phyloP scores from a whole-genome alignment of 2,888 invertebrate species.

The Erebia aethiops region DNA sequence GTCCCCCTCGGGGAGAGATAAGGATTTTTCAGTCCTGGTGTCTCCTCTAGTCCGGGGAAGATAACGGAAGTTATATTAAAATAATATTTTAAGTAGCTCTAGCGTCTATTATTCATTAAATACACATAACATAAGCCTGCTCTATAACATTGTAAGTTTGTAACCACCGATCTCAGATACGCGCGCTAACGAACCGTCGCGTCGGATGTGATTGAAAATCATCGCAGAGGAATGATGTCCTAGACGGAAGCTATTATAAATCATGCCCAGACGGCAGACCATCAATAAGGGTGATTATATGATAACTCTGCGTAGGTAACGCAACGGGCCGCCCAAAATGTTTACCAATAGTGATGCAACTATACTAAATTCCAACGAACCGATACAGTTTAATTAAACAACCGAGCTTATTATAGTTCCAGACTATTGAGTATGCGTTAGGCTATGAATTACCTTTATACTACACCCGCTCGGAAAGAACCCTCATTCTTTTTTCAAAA shows the following conservation, averaged over 20 bases:
- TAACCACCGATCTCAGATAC: constrained; percentile 63
- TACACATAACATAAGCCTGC: constrained; percentile 46
- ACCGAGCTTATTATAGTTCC: not conserved
- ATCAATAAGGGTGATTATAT: constrained; percentile 80
- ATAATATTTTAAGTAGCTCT: too few relatives aligned
- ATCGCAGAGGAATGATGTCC: constrained; percentile 79
- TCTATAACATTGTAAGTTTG: constrained; percentile 49
- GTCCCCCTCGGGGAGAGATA: too few relatives aligned
- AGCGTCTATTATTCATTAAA: not conserved
- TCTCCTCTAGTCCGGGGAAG: too few relatives aligned
- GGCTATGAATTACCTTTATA: too few relatives aligned
- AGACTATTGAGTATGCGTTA: not conserved
- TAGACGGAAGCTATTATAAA: constrained; percentile 81
- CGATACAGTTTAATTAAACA: not conserved
- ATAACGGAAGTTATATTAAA: too few relatives aligned
- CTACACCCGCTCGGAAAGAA: too few relatives aligned
- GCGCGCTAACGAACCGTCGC: constrained; percentile 80
- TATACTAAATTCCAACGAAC: not conserved
- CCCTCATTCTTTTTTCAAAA: too few relatives aligned
- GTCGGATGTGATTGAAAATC: constrained; percentile 82
- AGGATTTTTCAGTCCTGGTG: too few relatives aligned
- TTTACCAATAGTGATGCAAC: constrained; percentile 20
- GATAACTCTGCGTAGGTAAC: constrained; percentile 70
- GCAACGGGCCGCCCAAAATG: constrained; percentile 20
- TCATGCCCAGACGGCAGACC: constrained; percentile 76